Conservation (phyloP, 92 coral and sea anemone genomes). For the Pocillopora meandrina region DNA sequence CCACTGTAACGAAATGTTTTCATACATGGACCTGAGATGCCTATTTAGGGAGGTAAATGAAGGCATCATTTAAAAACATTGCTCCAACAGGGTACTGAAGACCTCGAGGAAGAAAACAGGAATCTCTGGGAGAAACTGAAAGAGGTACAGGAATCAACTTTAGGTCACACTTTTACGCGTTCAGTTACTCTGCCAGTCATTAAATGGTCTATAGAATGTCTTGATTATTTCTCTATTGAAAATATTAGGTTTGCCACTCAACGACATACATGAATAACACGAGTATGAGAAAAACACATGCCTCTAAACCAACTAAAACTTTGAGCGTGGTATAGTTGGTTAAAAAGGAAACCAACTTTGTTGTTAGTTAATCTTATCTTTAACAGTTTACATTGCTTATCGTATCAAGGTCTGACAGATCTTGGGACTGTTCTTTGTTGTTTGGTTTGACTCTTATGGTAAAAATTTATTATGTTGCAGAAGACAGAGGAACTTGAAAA, state of each 20-base stretch:
- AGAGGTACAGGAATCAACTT: not conserved
- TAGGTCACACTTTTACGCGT: not conserved
- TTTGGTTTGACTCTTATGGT: not conserved
- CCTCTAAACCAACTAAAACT: no score
- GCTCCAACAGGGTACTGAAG: not conserved
- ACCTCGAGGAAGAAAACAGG: slow-evolving; percentile 10
- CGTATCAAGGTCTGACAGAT: no score
- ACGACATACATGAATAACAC: no score
- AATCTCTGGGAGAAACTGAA: slow-evolving; percentile 8
- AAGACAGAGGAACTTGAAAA: slow-evolving; percentile 32
- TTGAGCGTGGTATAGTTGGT: no score
- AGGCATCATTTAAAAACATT: not conserved
- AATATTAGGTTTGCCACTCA: no score
- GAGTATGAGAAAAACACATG: no score
- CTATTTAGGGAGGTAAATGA: not conserved
- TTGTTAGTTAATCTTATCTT: no score
- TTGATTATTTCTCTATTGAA: no score
- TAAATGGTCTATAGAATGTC: no score
- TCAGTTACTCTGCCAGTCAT: not conserved
- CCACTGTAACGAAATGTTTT: no score
- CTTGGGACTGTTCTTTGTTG: not conserved
- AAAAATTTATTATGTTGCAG: slow-evolving; percentile 15
- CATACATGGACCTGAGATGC: not conserved
- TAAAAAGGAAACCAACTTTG: no score
- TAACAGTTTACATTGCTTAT: no score